phyloP scores from a whole-genome alignment of 1,140 invertebrate species.

The Zaprionus gabonicus region DNA sequence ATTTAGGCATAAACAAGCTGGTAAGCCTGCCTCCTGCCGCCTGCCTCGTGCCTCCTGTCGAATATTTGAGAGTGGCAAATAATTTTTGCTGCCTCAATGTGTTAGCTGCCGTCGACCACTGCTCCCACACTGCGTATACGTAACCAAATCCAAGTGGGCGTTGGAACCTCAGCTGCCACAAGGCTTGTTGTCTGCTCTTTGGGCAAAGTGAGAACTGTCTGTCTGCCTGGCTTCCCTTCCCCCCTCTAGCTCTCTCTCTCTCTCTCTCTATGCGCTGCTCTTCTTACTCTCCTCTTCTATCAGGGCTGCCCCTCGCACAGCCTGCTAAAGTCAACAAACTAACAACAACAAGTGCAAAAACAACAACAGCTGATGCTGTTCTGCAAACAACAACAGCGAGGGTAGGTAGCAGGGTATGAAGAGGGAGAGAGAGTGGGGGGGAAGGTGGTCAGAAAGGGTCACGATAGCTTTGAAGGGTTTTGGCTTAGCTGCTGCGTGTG shows the following conservation, averaged over 20 bases:
- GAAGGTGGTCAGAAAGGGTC: slow-evolving; percentile 42
- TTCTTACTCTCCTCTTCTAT: too few relatives aligned
- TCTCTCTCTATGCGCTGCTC: not conserved
- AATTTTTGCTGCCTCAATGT: slow-evolving; percentile 66
- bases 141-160: slow-evolving; percentile 42
- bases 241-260: too few relatives aligned
- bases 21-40: not conserved
- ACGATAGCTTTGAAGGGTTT: slow-evolving; percentile 10
- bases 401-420: not conserved
- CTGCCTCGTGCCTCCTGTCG: not conserved
- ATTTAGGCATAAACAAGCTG: slow-evolving; percentile 79
- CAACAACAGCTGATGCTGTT: slow-evolving; percentile 49
- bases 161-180: slow-evolving; percentile 66
- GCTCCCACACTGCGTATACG: not conserved
- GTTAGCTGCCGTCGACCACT: slow-evolving; percentile 20
- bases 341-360: slow-evolving; percentile 59
- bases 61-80: slow-evolving; percentile 57
- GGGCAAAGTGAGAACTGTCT: not conserved
- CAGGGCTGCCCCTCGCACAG: not conserved
- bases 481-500: slow-evolving; percentile 10
- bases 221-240: not conserved
- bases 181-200: slow-evolving; percentile 30
- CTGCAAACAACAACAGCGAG: slow-evolving; percentile 45
- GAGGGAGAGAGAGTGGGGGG: slow-evolving; percentile 13
- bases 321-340: slow-evolving; percentile 75